These are phyloP conservation scores for Ciconia maguari DNA, from an alignment of 2,113 vertebrate genomes.

Conservation along the genomic window DNA sequence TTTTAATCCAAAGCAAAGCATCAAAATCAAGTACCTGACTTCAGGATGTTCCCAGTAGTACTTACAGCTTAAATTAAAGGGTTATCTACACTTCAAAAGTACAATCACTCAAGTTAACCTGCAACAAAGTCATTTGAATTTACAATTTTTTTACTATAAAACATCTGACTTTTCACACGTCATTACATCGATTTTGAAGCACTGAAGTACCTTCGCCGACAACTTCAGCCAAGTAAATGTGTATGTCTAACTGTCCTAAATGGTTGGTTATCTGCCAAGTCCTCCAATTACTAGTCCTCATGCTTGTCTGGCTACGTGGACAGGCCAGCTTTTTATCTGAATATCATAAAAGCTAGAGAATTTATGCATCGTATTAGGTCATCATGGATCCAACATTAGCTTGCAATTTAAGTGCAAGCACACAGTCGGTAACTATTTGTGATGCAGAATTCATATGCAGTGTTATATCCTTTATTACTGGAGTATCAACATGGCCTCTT, in stretches of 20 bases:
- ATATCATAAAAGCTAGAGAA: neutral
- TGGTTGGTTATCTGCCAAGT: neutral
- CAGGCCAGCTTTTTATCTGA: neutral
- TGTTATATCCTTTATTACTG: neutral
- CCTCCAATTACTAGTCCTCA: neutral
- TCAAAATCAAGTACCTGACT: neutral
- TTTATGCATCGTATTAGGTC: neutral
- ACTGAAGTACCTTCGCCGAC: neutral
- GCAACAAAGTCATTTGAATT: neutral
- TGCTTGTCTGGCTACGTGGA: neutral
- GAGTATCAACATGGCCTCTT: neutral
- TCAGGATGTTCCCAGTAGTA: neutral
- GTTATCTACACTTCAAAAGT: neutral
- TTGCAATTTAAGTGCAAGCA: neutral
- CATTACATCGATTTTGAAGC: neutral
- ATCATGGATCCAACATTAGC: neutral
- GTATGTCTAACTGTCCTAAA: neutral
- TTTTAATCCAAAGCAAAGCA: neutral
- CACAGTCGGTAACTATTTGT: neutral
- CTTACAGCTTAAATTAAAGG: neutral
- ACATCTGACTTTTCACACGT: neutral
- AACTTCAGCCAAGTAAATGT: neutral
- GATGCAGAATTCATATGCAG: neutral
- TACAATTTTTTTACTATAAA: neutral
- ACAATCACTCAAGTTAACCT: neutral